Evolutionary conservation across 2,113 vertebrate species (phyloP), one percentile per base, ranked within the genome.

Genomic region (Ictidomys tridecemlineatus): DNA sequence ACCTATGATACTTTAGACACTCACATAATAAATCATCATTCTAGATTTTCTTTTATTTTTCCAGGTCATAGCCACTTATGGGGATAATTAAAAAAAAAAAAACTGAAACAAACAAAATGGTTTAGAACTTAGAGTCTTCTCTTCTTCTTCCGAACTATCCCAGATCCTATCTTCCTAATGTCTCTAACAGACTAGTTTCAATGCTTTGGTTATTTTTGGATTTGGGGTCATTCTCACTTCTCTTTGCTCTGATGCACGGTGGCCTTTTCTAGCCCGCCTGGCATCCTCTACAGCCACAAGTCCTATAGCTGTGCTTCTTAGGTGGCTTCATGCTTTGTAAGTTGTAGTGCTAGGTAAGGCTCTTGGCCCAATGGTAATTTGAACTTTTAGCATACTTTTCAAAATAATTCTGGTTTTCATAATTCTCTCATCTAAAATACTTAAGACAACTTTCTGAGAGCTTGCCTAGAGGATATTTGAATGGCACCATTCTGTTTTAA

Each of bases 121-220:
- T 72, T 72, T 94, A 88, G n/a, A 22, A 45, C 32, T 56, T 78
- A 83, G 0, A 42, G 4, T 85, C 9, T 61, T 96, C 39, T 45
- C 45, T 91, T 76, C 34, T 10, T 17, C n/a, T 84, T 76, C 32
- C 42, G 58, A 72, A 89, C 39, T 72, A 45, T 67, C 56, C 78
- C n/a, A 72, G 53, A 2, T 65, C 39, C 34, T 91, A n/a, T 61
- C 51, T 96, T 63, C 39, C 39, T 17, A 72, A 76, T 45, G 42
- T 85, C 61, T 89, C 79, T 37, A 42, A 53, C 32, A 87, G 34
- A 87, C n/a, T 93, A 11, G 58, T 85, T 85, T 91, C 67, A 80
- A 6, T 6, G 5, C 0, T 4, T 3, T 80, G 67, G 48, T n/a
- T 53, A 16, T 24, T 70, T 20, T 82, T 37, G 37, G 58, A 63